Percentiles rank a stretch among this genome's conserved stretches.
These are phyloP conservation scores for Python bivittatus DNA, from an alignment of 2,113 vertebrate genomes.

Conservation along the genomic window DNA sequence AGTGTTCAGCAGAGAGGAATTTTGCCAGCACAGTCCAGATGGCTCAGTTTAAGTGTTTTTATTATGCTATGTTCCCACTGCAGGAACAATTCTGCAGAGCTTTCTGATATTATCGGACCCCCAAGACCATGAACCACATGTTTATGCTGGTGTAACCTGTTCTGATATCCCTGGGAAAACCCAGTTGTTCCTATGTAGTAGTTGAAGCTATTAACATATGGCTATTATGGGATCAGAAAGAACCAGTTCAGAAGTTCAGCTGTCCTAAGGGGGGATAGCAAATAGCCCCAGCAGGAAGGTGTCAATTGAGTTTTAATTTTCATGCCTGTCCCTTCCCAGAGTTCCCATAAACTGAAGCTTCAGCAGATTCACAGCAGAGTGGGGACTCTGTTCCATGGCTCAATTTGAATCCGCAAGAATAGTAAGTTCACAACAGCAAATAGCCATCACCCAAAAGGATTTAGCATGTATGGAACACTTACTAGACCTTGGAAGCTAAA, in stretches of 20 bases:
- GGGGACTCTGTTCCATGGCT: constrained; percentile 29
- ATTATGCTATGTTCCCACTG: constrained; percentile 52
- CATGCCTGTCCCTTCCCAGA: constrained; percentile 32
- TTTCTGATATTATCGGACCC: constrained; percentile 54
- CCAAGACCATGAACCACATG: constrained; percentile 55
- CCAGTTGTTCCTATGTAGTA: constrained; percentile 47
- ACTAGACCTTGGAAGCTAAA: not conserved
- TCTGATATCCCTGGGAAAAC: constrained; percentile 38
- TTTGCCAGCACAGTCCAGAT: constrained; percentile 61
- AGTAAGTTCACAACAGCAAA: constrained; percentile 3
- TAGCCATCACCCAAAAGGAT: constrained; percentile 13
- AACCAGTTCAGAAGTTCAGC: constrained; percentile 53
- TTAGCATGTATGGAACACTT: not conserved
- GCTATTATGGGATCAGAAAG: constrained; percentile 51
- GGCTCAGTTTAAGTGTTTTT: constrained; percentile 61
- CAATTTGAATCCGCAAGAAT: constrained; percentile 28
- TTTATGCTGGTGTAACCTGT: constrained; percentile 52
- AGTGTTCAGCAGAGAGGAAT: constrained; percentile 49
- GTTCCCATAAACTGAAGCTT: constrained; percentile 49
- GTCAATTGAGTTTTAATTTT: constrained; percentile 59
- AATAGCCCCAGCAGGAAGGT: constrained; percentile 63
- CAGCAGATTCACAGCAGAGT: constrained; percentile 51
- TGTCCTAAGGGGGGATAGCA: constrained; percentile 49
- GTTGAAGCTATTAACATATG: constrained; percentile 62
- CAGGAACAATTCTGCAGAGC: constrained; percentile 57